Conservation (phyloP, 2,797 vertebrate species). For the Carcharodon carcharias region DNA sequence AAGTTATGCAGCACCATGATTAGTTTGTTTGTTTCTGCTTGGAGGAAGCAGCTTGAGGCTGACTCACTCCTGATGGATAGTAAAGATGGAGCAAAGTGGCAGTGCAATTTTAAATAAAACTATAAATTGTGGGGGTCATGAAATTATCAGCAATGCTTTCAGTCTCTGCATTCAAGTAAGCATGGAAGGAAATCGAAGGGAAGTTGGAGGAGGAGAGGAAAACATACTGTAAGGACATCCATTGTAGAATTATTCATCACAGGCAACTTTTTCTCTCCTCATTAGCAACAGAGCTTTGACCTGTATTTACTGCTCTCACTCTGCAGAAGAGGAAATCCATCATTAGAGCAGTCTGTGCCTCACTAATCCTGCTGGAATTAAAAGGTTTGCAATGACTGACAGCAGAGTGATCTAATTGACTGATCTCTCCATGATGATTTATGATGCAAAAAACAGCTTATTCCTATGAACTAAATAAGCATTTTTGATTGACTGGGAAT, state of each 20-base stretch:
- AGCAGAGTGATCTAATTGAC: slow-evolving; percentile 2
- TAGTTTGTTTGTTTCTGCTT: neutral
- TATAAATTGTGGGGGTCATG: neutral
- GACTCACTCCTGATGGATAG: neutral
- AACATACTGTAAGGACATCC: neutral
- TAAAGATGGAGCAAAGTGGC: neutral
- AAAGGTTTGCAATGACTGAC: slow-evolving; percentile 7
- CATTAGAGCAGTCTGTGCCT: neutral
- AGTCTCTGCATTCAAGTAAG: neutral
- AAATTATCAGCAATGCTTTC: neutral
- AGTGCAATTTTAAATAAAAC: neutral
- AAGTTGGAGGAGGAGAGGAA: neutral
- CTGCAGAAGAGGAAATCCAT: neutral
- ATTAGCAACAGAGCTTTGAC: slow-evolving; percentile 31
- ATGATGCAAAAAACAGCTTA: neutral
- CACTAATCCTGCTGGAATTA: neutral
- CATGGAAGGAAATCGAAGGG: neutral
- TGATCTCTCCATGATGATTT: neutral
- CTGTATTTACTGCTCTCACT: slow-evolving; percentile 7
- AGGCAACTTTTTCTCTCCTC: neutral
- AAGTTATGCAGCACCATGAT: neutral
- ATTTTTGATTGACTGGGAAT: neutral
- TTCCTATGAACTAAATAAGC: neutral
- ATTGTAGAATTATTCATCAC: slow-evolving; percentile 12
- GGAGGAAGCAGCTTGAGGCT: neutral